These are phyloP conservation scores for Rynchops niger DNA, from an alignment of 2,113 vertebrate genomes.

Conservation along the genomic window DNA sequence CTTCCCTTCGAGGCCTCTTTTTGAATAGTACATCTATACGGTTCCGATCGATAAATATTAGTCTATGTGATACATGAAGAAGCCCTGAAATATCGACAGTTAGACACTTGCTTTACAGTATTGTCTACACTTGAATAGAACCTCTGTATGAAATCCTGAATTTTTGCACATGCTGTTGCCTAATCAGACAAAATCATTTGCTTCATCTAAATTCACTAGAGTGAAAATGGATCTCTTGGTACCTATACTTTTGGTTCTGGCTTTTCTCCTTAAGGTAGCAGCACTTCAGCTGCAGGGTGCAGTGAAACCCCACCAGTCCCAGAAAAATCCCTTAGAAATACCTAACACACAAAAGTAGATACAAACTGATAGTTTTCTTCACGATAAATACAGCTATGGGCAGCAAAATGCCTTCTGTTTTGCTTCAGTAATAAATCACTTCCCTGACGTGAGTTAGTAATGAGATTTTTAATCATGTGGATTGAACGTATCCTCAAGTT, in stretches of 20 bases:
- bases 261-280: slow-evolving; percentile 54
- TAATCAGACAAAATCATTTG: neutral
- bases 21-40: neutral
- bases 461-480: slow-evolving; percentile 79
- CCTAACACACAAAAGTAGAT: slow-evolving; percentile 41
- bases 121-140: neutral
- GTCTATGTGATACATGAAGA: neutral
- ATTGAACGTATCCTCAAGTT: slow-evolving; percentile 74
- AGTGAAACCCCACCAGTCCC: slow-evolving; percentile 1
- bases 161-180: neutral
- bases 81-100: neutral
- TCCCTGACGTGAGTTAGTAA: slow-evolving; percentile 69
- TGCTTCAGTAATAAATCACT: slow-evolving; percentile 71
- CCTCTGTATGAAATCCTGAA: neutral
- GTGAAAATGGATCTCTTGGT: neutral
- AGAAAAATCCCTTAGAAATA: slow-evolving; percentile 62
- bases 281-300: slow-evolving; percentile 24
- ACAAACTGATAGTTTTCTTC: slow-evolving; percentile 27
- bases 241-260: neutral
- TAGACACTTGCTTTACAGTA: neutral
- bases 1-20: neutral
- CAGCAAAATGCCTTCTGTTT: slow-evolving; percentile 58
- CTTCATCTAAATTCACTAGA: neutral
- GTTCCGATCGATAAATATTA: neutral
- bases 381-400: slow-evolving; percentile 62